Evolutionary conservation across 2,888 invertebrate genomes (phyloP).

Genomic region (Spicauda simplicius): DNA sequence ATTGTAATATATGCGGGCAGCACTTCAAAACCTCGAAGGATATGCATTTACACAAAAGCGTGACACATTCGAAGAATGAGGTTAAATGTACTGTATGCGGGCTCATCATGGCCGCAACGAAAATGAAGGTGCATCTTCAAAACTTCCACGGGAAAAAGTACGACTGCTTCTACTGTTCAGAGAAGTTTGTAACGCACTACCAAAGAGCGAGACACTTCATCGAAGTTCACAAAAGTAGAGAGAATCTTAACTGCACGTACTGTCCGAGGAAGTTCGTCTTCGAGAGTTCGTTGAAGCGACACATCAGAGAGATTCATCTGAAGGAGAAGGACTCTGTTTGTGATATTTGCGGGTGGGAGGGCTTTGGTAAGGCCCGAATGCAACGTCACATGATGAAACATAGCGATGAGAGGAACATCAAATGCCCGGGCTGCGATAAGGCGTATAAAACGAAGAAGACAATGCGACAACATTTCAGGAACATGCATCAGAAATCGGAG

Average conservation of each 20-base stretch:
- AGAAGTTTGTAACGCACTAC: slow-evolving; percentile 44
- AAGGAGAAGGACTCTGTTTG: slow-evolving; percentile 55
- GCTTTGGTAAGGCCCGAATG: slow-evolving; percentile 47
- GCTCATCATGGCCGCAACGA: slow-evolving; percentile 43
- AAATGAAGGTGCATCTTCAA: slow-evolving; percentile 47
- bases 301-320: slow-evolving; percentile 53
- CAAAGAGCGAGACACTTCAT: slow-evolving; percentile 45
- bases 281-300: slow-evolving; percentile 46
- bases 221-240: slow-evolving; percentile 42
- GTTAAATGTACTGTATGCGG: slow-evolving; percentile 51
- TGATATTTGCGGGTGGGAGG: slow-evolving; percentile 52
- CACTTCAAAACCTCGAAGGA: slow-evolving; percentile 47
- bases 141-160: slow-evolving; percentile 44
- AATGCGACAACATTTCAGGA: slow-evolving; percentile 51
- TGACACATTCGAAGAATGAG: slow-evolving; percentile 47
- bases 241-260: slow-evolving; percentile 41
- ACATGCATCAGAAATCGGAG: slow-evolving; percentile 46
- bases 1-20: slow-evolving; percentile 55
- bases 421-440: slow-evolving; percentile 53
- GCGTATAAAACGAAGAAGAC: slow-evolving; percentile 53
- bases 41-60: slow-evolving; percentile 50
- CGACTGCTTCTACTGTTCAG: slow-evolving; percentile 43
- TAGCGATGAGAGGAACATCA: slow-evolving; percentile 49
- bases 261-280: slow-evolving; percentile 45
- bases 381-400: slow-evolving; percentile 53